These are phyloP conservation scores for Gryon sp. DNA, from an alignment of 1,140 invertebrate species.

Conservation along the genomic window DNA sequence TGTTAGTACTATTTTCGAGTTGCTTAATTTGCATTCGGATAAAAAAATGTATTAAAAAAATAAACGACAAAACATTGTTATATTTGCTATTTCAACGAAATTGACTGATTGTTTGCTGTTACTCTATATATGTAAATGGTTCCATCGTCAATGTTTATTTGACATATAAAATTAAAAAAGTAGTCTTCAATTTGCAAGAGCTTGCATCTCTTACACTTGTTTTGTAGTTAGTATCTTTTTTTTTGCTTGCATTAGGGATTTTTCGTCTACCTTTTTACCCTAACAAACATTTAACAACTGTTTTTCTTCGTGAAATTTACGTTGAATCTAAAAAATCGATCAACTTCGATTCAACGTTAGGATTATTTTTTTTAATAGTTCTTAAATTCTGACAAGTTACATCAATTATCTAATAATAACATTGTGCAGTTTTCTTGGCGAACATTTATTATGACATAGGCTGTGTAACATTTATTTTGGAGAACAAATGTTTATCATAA, in stretches of 20 bases:
- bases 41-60: too few species aligned
- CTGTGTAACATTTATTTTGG: constrained; percentile 52
- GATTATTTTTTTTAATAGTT: too few species aligned
- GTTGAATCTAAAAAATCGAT: too few species aligned
- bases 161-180: constrained; percentile 61
- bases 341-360: too few species aligned
- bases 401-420: constrained; percentile 53
- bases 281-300: too few species aligned
- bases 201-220: constrained; percentile 15
- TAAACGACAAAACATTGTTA: too few species aligned
- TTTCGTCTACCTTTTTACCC: background rate
- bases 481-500: constrained; percentile 51
- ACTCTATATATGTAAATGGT: too few species aligned
- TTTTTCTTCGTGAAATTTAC: too few species aligned
- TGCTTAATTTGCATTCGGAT: too few species aligned
- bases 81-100: too few species aligned
- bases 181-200: constrained; percentile 60
- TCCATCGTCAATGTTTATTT: constrained; percentile 11
- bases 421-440: constrained; percentile 60
- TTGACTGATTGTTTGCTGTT: too few species aligned
- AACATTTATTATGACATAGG: constrained; percentile 53
- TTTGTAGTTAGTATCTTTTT: constrained; percentile 7
- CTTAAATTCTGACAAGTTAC: constrained; percentile 24
- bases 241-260: background rate
- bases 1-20: too few species aligned